Base-by-base conservation (phyloP, 35 echinoderm and acorn worm genomes). In the Acanthaster planci region DNA sequence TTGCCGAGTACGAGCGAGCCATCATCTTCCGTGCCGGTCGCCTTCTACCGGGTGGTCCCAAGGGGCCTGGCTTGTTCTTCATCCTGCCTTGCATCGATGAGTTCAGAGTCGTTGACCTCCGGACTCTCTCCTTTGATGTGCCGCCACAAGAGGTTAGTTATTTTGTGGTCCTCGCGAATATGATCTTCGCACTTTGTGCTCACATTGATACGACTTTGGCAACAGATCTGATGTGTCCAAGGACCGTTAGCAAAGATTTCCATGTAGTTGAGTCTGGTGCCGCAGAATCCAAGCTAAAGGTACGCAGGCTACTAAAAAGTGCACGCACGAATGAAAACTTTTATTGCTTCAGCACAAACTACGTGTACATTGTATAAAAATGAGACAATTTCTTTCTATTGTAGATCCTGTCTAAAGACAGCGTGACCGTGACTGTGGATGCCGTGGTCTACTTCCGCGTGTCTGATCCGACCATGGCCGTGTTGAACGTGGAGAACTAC, bases 391-490 rank as follows among this genome's bases (percentile, higher is more conserved):
- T 47, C 12, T 47, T 4, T 47, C 4, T 47, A 47, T 47, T 47
- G 42, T 47, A 94, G 92, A 89, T 94, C 64, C 77, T 94, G 78
- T 90, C 92, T 1, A 85, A 89, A 57, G 92, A 94, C 82, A 94
- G 92, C 80, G 92, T 94, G 26, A 94, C 92, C 16, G 87, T 94
- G 9, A 84, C 92, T 26, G 92, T 94, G 55, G 92, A 94, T 86
- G 92, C 87, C 40, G 92, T 94, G 22, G 92, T 94, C n/a, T 94
- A 94, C 82, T 89, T 86, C 87, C 60, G 92, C 44, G 92, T 94
- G 17, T 54, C 79, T 57, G 89, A 94, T 38, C 87, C 92, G 5
- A 89, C 86, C 52, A 89, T 89, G 34, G 80, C 92, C 7, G 81
- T 94, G 32, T 77, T 87, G n/a, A 94, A 94, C 59, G 92, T 94